phyloP scores from a whole-genome alignment of 2,797 vertebrate genomes.

The Tokudaia muenninki region DNA sequence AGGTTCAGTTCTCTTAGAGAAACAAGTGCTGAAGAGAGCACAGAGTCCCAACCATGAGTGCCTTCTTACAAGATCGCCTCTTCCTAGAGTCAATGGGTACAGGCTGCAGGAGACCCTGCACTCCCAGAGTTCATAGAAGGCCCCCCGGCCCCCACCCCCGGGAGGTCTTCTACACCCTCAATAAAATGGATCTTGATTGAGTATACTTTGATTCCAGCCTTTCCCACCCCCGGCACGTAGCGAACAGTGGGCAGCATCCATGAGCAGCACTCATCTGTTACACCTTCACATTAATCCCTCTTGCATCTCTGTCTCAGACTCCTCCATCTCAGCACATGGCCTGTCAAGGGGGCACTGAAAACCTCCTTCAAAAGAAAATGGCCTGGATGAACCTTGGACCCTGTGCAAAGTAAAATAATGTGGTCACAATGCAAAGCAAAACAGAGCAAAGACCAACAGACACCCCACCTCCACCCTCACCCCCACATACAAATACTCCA shows the following conservation, averaged over 20 bases:
- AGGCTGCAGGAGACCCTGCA: neutral
- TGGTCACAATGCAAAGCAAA: neutral
- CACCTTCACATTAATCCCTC: neutral
- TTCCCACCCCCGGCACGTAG: neutral
- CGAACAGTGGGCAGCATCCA: neutral
- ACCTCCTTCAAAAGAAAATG: neutral
- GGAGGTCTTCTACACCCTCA: neutral
- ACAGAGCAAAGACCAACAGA: neutral
- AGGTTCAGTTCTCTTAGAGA: neutral
- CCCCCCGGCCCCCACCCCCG: neutral
- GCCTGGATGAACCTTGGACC: neutral
- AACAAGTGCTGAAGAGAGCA: neutral
- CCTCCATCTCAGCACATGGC: neutral
- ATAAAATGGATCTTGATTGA: neutral
- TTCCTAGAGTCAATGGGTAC: neutral
- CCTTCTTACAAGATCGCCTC: neutral
- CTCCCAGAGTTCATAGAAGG: neutral
- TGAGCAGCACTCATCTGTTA: too few species aligned
- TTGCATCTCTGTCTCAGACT: neutral
- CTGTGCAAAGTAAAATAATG: conserved; percentile 5
- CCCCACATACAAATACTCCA: neutral
- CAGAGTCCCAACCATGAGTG: neutral
- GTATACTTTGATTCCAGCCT: neutral
- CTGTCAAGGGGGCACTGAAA: neutral
- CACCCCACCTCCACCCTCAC: neutral